Conservation (phyloP, 2,113 vertebrate species). For the Ictalurus punctatus region DNA sequence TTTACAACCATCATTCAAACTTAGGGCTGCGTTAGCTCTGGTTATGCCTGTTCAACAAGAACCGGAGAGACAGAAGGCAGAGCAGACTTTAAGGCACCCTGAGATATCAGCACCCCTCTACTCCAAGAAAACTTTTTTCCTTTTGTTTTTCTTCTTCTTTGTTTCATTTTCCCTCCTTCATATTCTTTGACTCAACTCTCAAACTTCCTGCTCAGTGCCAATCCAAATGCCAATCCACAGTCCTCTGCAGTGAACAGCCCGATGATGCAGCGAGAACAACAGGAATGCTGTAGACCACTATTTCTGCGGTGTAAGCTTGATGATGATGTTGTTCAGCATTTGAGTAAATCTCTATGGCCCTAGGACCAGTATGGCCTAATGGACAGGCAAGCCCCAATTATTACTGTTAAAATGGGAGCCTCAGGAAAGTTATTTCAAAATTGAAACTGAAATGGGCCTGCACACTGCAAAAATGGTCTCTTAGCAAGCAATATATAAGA, state of each 20-base stretch:
- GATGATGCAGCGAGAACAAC: neutral
- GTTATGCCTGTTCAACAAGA: neutral
- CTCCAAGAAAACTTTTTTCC: neutral
- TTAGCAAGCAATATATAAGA: neutral
- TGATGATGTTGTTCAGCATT: neutral
- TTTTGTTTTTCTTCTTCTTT: neutral
- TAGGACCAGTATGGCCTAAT: neutral
- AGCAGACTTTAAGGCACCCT: neutral
- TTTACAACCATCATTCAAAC: neutral
- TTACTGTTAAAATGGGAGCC: neutral
- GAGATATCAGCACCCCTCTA: neutral
- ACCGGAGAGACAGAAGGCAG: neutral
- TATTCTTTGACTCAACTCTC: neutral
- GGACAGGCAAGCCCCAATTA: neutral
- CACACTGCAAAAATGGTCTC: neutral
- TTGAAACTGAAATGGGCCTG: neutral
- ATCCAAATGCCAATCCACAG: neutral
- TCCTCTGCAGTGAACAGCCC: neutral
- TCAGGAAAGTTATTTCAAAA: neutral
- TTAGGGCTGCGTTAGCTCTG: neutral
- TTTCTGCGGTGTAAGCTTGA: neutral
- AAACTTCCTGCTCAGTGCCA: neutral
- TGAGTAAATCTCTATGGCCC: neutral
- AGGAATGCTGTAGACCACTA: neutral
- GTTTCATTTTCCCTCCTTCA: neutral